Base-by-base conservation (phyloP, 2,888 invertebrate species). In the Rhagophthalmus giganteus region DNA sequence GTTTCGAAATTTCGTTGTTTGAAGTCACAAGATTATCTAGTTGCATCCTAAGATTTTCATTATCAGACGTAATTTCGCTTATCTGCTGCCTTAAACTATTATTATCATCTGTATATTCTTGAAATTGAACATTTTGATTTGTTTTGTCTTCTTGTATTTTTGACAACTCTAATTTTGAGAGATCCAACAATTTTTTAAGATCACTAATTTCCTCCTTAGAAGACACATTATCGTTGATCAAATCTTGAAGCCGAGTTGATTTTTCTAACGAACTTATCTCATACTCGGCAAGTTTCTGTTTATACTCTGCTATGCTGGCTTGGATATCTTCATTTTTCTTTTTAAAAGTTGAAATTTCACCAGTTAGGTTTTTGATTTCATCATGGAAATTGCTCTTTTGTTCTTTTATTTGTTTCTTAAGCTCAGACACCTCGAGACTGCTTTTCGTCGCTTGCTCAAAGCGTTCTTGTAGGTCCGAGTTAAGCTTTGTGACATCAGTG, bases 1-100 rank as follows among this genome's bases (percentile, higher is more conserved):
- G 39, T 48, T 55, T 51, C 1, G 34, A 47, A 25, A 58, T 51
- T 52, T 62, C 45, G 7, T 57, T 48, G 34, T 62, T 60, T 6
- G 3, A 20, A 3, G 20, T 5, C n/a, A n/a, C n/a, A n/a, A n/a
- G n/a, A n/a, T n/a, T n/a, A 3, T 20, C 20, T 7, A 20, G 20
- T 20, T 20, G 4, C 20, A 7, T 20, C 7, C 7, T 20, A 20
- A 60, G 34, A 33, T 59, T 58, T 14, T 54, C 39, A 53, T 59
- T 61, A 51, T 58, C 58, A 25, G 55, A 51, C 12, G 52, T 24
- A 6, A 54, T 14, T 5, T 8, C 30, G 31, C 13, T 41, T 5
- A 10, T 37, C 10, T 7, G 3, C 2, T 10, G 2, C 26, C 8
- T 12, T 34, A 16, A 9, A 7, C 16, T n/a, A 15, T n/a, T 16